Conservation (phyloP, 2,113 vertebrate species). For the Synchiropus splendidus region DNA sequence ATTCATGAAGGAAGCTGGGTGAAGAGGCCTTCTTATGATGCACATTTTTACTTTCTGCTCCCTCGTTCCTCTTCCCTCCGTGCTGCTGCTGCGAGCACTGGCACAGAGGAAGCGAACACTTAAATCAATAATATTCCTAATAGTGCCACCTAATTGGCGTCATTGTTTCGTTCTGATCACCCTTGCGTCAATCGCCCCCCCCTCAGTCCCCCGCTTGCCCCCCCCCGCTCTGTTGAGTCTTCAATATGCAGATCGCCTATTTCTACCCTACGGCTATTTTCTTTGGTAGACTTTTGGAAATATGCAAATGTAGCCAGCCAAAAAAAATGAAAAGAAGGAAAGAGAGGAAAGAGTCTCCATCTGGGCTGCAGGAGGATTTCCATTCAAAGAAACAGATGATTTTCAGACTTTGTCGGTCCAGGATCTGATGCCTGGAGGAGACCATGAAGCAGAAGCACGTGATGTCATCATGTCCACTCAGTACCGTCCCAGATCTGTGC, state of each 20-base stretch:
- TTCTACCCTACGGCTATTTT: constrained; percentile 62
- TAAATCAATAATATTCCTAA: not conserved
- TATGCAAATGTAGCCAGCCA: constrained; percentile 55
- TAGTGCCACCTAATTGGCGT: constrained; percentile 35
- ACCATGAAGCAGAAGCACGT: no score
- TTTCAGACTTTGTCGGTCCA: constrained; percentile 37
- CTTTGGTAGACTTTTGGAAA: constrained; percentile 61
- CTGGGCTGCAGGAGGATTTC: constrained; percentile 54
- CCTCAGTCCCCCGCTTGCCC: no score
- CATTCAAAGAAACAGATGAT: constrained; percentile 47
- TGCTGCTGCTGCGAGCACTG: constrained; percentile 11
- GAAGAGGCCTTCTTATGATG: constrained; percentile 63
- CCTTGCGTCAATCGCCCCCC: constrained; percentile 24
- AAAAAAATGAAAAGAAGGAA: constrained; percentile 38
- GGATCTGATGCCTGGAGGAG: constrained; percentile 8
- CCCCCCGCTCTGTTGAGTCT: constrained; percentile 42
- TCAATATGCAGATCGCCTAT: constrained; percentile 56
- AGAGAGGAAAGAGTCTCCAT: constrained; percentile 39
- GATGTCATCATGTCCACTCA: no score
- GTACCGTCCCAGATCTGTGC: no score
- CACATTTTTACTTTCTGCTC: constrained; percentile 41
- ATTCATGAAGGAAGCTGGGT: constrained; percentile 70
- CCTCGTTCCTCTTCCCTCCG: constrained; percentile 6
- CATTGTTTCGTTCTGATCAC: constrained; percentile 39
- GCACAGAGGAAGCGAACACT: no score